Evolutionary conservation across 2,797 vertebrate genomes (phyloP).

Genomic region (Acrossocheilus wenchowensis): DNA sequence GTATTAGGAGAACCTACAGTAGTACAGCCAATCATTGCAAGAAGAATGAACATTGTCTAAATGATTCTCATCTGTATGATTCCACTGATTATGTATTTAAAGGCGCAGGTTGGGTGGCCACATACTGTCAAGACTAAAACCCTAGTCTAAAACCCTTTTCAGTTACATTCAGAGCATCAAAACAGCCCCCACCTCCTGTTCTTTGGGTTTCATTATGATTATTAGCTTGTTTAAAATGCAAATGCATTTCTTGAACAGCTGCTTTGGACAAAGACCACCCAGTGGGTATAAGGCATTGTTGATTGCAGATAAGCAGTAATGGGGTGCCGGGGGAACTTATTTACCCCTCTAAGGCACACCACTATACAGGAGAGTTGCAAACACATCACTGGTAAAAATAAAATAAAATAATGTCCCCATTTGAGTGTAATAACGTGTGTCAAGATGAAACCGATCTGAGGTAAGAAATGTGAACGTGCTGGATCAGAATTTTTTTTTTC

Average conservation of each 20-base stretch:
- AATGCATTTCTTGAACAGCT: conserved; percentile 70
- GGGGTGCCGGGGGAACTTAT: conserved; percentile 65
- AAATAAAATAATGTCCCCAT: conserved; percentile 46
- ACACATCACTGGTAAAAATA: conserved; percentile 53
- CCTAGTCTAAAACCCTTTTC: conserved; percentile 58
- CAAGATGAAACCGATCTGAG: conserved; percentile 40
- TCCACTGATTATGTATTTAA: conserved; percentile 66
- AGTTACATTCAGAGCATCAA: conserved; percentile 50
- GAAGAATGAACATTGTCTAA: conserved; percentile 76
- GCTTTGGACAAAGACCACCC: conserved; percentile 71
- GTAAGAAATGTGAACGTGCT: conserved; percentile 16
- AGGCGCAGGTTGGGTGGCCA: conserved; percentile 64
- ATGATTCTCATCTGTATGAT: conserved; percentile 68
- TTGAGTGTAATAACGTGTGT: conserved; percentile 35
- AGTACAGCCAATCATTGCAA: conserved; percentile 67
- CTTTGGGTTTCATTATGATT: conserved; percentile 61
- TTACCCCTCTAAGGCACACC: conserved; percentile 55
- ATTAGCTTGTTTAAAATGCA: conserved; percentile 71
- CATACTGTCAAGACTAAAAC: conserved; percentile 63
- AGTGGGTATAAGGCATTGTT: conserved; percentile 66
- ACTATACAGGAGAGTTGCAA: conserved; percentile 60
- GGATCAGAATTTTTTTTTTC: background rate
- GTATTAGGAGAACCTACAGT: conserved; percentile 39
- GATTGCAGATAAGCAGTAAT: conserved; percentile 71
- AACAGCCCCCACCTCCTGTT: conserved; percentile 45